Base-by-base conservation (phyloP, 2,797 vertebrate genomes). In the Thaleichthys pacificus region DNA sequence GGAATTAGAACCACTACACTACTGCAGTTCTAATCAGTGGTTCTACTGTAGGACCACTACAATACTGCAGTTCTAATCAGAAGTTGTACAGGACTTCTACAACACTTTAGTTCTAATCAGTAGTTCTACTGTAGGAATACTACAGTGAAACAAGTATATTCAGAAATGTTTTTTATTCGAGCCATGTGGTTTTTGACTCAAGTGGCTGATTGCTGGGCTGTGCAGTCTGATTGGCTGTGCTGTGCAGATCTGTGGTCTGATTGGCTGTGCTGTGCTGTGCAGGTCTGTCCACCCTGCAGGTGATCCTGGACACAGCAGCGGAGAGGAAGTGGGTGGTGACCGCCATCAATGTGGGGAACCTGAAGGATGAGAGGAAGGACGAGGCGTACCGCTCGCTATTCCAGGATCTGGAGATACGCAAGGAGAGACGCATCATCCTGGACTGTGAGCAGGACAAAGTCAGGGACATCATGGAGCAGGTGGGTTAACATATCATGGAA, bases 361-460 rank as follows among this genome's bases (percentile, higher is more conserved):
- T 97, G 77, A 98, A 98, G 88, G 97, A 98, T 73, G 97, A 98
- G 89, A 94, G 95, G 84, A 98, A 98, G 88, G 97, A 98, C 68
- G 97, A 98, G 87, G 97, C 95, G 0, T 98, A 98, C 78, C 94
- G 97, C 77, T 98, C 96, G 0, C 90, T 98, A 17, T 98, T 98
- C 86, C 96, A 97, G 92, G 97, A 98, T 83, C 91, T 98, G 70
- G 97, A 98, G 81, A 93, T 96, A 76, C 96, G 97, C 84, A 98
- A 98, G 76, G 96, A 98, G 84, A 92, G 96, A 30, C 93, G 96
- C 77, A 96, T 98, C 72, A 96, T 98, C 88, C 90, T 98, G 67
- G 97, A 98, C 89, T 98, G 97, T 82, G 97, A 98, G 70, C 95
- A 97, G 0, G 97, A 98, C 90, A 98, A 98, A 93, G 96, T 98